These are phyloP conservation scores for Mycetomoellerius zeteki DNA, from an alignment of 1,140 invertebrate genomes.

Conservation along the genomic window DNA sequence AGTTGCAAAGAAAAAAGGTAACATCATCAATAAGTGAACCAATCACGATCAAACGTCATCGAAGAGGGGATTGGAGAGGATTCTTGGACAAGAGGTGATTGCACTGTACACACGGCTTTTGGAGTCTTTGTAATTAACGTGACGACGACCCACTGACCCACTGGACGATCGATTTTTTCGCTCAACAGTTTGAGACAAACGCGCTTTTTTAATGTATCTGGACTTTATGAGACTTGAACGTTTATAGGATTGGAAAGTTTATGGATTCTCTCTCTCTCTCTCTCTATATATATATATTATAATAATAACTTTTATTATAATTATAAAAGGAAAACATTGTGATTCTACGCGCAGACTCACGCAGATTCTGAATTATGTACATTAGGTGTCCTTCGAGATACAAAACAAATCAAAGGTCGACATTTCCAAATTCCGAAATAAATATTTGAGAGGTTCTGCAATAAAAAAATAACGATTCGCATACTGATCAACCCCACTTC, in stretches of 20 bases:
- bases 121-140: constrained; percentile 83
- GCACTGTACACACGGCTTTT: constrained; percentile 61
- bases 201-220: not conserved
- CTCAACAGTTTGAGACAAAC: constrained; percentile 64
- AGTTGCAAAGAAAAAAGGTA: not conserved
- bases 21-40: constrained; percentile 3
- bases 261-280: no score
- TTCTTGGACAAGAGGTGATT: constrained; percentile 59
- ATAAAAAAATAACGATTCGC: constrained; percentile 51
- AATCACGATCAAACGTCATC: constrained; percentile 15
- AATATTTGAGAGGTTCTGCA: constrained; percentile 18
- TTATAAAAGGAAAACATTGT: not conserved
- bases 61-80: constrained; percentile 69
- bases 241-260: not conserved
- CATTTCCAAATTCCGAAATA: constrained; percentile 49
- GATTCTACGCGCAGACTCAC: not conserved
- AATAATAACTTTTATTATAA: not conserved
- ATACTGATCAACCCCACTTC: constrained; percentile 55
- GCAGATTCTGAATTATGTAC: constrained; percentile 14
- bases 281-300: no score
- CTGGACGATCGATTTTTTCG: constrained; percentile 81
- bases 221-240: not conserved
- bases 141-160: constrained; percentile 83
- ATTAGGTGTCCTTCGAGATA: constrained; percentile 62
- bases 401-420: constrained; percentile 26